These are phyloP conservation scores for Phylloscopus whistleri DNA, from an alignment of 2,113 vertebrate genomes.

Conservation along the genomic window DNA sequence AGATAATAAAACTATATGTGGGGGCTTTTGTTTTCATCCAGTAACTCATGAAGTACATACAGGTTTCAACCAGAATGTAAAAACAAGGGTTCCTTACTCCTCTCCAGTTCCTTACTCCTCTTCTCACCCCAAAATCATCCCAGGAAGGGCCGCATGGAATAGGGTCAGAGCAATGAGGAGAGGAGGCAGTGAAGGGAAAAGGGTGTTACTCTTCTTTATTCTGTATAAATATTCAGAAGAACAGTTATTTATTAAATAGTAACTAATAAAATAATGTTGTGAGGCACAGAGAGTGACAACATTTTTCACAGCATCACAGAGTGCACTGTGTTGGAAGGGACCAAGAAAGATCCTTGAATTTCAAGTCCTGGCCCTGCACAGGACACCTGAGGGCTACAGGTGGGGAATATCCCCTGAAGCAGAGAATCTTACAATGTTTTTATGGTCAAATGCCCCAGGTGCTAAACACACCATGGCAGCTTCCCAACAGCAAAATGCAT, in stretches of 20 bases:
- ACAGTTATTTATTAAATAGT: neutral
- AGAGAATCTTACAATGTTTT: neutral
- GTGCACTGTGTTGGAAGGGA: neutral
- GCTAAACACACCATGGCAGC: neutral
- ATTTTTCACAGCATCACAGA: neutral
- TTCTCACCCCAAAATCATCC: neutral
- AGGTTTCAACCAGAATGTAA: neutral
- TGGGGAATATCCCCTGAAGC: neutral
- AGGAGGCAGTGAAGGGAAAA: neutral
- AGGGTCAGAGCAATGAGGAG: neutral
- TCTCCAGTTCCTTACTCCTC: neutral
- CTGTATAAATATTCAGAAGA: neutral
- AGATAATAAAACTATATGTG: neutral
- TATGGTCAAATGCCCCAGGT: neutral
- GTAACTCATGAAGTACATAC: neutral
- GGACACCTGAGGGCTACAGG: neutral
- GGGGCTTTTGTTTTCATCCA: neutral
- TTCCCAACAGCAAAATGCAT: neutral
- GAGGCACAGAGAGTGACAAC: neutral
- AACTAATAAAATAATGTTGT: neutral
- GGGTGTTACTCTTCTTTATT: neutral
- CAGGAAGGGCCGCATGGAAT: neutral
- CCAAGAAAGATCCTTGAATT: neutral
- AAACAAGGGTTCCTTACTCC: neutral
- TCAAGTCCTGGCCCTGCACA: neutral